These are phyloP conservation scores for Okamejei kenojei DNA, from an alignment of 2,797 vertebrate genomes.

Conservation along the genomic window DNA sequence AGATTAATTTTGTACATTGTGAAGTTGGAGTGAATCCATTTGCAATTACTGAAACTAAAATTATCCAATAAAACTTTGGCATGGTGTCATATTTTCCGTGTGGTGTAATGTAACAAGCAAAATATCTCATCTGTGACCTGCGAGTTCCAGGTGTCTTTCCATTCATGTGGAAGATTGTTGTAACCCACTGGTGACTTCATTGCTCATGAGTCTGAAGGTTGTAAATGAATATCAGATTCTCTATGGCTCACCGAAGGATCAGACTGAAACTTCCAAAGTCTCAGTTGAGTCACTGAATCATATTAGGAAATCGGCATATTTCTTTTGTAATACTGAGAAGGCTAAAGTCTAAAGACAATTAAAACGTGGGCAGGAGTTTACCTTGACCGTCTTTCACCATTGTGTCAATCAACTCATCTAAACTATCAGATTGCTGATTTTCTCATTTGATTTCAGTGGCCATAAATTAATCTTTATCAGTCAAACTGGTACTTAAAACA, in stretches of 20 bases:
- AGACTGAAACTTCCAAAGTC: not conserved
- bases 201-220: not conserved
- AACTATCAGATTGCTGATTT: not conserved
- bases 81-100: not conserved
- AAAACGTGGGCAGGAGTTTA: not conserved
- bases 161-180: not conserved
- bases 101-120: not conserved
- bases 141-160: not conserved
- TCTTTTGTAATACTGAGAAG: not conserved
- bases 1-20: not conserved
- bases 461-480: not conserved
- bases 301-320: not conserved
- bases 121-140: not conserved
- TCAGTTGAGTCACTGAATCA: not conserved
- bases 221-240: not conserved
- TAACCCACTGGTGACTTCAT: not conserved
- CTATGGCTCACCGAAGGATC: not conserved
- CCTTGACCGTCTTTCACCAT: not conserved
- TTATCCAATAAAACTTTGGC: not conserved
- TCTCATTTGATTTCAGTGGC: not conserved
- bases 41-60: slow-evolving; percentile 1
- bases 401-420: not conserved
- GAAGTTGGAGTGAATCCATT: not conserved
- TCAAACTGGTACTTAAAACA: not conserved
- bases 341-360: not conserved